A percentile compares a stretch with the other conserved stretches of the same genome.
Evolutionary conservation across 2,888 invertebrate species (phyloP).

Genomic region (Pachycephus smyrnensis): DNA sequence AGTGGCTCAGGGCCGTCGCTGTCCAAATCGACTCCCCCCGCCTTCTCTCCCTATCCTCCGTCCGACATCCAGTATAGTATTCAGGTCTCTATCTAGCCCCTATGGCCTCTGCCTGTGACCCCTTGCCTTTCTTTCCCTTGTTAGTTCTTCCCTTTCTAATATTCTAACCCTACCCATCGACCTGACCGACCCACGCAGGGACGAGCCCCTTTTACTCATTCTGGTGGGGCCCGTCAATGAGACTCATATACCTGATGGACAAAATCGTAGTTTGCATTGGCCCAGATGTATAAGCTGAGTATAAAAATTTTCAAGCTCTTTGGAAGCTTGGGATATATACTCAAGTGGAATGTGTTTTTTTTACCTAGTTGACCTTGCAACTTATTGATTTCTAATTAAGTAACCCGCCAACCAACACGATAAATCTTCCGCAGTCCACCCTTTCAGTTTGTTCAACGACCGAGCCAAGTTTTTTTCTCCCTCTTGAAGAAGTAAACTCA

Average conservation of each 20-base stretch:
- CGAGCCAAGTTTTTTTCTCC: background rate
- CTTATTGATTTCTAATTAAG: background rate
- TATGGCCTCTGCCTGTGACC: constrained; percentile 18
- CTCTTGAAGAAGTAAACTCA: background rate
- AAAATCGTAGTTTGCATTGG: background rate
- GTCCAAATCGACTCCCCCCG: constrained; percentile 60
- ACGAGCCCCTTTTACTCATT: background rate
- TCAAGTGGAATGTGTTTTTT: background rate
- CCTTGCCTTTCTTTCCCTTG: constrained; percentile 22
- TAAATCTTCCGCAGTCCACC: background rate
- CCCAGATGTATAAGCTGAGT: background rate
- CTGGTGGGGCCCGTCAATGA: background rate
- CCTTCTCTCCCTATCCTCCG: constrained; percentile 14
- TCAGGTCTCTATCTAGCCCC: constrained; percentile 36
- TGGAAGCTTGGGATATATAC: background rate
- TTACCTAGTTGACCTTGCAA: background rate
- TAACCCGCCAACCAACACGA: background rate
- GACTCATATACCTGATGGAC: background rate
- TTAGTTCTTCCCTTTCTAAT: constrained; percentile 13
- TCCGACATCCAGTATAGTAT: constrained; percentile 33
- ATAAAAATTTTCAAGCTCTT: background rate
- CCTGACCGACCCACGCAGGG: background rate
- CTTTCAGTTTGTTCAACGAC: background rate
- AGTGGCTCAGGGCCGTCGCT: constrained; percentile 67
- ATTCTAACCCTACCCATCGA: background rate